Percentiles rank a stretch among this genome's conserved stretches.
phyloP scores from a whole-genome alignment of 2,113 vertebrate species.

The Australoheros scitulus region DNA sequence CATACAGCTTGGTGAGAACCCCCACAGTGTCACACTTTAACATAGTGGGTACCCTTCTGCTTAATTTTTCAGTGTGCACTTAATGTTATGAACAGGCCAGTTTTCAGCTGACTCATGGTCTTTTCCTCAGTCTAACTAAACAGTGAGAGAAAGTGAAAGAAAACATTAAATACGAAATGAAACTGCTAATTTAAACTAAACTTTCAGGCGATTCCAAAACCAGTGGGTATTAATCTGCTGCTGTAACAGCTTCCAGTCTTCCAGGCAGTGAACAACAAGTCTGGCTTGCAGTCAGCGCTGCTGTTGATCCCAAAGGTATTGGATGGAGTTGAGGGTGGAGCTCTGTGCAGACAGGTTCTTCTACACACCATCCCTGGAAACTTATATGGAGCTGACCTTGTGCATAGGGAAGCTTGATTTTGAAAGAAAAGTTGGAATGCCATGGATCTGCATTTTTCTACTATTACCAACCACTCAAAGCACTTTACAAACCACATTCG shows the following conservation, averaged over 20 bases:
- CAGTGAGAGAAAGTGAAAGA: background rate
- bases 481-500: background rate
- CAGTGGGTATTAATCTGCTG: background rate
- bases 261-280: background rate
- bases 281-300: background rate
- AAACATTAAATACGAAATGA: background rate
- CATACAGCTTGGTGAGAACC: background rate
- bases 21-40: background rate
- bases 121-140: background rate
- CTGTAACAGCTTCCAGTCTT: background rate
- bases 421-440: background rate
- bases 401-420: background rate
- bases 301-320: background rate
- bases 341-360: background rate
- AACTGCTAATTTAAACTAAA: background rate
- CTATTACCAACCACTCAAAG: background rate
- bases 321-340: background rate
- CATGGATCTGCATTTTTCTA: rapidly evolving
- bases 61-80: background rate
- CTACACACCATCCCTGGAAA: background rate
- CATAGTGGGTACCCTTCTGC: background rate
- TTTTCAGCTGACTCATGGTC: background rate
- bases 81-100: rapidly evolving
- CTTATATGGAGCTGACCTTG: background rate
- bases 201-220: background rate